A percentile compares a stretch with the other conserved stretches of the same genome.
Evolutionary conservation across 2,888 invertebrate species (phyloP).

Genomic region (Nebria brevicollis): DNA sequence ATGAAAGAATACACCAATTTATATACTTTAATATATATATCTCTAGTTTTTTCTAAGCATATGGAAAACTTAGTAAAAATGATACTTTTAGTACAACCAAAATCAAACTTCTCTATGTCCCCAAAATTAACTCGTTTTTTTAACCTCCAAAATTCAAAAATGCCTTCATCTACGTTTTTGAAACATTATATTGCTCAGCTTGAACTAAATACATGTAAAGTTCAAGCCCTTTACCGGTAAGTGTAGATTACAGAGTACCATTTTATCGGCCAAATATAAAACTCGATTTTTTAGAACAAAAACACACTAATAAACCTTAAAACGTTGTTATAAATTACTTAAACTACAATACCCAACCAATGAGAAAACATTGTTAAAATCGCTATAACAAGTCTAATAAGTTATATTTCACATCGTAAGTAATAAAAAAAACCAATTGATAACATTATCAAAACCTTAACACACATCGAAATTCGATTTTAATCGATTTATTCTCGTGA

Average conservation of each 20-base stretch:
- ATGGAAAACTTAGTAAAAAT: background rate
- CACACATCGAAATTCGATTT: too few species aligned
- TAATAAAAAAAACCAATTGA: too few species aligned
- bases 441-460: too few species aligned
- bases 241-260: background rate
- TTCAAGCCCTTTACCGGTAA: background rate
- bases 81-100: background rate
- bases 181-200: background rate
- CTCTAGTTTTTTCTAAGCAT: background rate
- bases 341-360: too few species aligned
- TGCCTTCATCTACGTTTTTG: slow-evolving; percentile 1
- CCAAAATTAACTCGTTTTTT: background rate
- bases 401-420: too few species aligned
- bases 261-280: background rate
- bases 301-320: too few species aligned
- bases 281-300: slow-evolving; percentile 1
- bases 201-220: background rate
- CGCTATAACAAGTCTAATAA: too few species aligned
- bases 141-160: background rate
- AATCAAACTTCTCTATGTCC: background rate
- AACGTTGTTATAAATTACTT: too few species aligned
- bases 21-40: slow-evolving; percentile 1
- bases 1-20: background rate
- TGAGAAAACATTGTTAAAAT: too few species aligned
- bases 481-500: too few species aligned